Conservation (phyloP, 2,888 invertebrate species). For the Mimumesa dahlbomi region DNA sequence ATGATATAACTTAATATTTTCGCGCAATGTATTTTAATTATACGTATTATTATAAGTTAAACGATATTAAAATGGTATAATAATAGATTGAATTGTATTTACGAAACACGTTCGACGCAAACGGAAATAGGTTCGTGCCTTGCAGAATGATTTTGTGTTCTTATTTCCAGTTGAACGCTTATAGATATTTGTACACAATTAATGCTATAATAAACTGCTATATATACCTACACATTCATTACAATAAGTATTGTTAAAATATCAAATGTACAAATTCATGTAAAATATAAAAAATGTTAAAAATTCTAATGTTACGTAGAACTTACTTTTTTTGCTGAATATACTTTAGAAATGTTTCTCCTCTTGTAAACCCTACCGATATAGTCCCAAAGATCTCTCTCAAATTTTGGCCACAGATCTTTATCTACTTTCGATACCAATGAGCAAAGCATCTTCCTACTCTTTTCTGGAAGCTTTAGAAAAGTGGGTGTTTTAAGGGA, state of each 20-base stretch:
- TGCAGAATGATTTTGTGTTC: constrained; percentile 4
- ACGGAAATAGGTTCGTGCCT: background rate
- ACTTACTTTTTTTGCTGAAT: constrained; percentile 38
- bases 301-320: background rate
- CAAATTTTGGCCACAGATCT: constrained; percentile 59
- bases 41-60: constrained; percentile 1
- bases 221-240: background rate
- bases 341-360: constrained; percentile 38
- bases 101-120: background rate
- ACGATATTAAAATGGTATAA: background rate
- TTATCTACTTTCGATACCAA: constrained; percentile 57
- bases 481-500: constrained; percentile 48
- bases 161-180: background rate
- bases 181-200: background rate
- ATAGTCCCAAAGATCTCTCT: constrained; percentile 47
- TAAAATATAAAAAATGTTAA: constrained; percentile 6
- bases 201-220: background rate
- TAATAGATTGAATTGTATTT: background rate
- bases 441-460: constrained; percentile 47
- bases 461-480: constrained; percentile 55
- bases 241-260: constrained; percentile 2
- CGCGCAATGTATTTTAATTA: background rate
- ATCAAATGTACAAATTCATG: constrained; percentile 11
- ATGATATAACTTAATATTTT: constrained; percentile 4
- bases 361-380: constrained; percentile 35